These are phyloP conservation scores for Upupa epops DNA, from an alignment of 2,113 vertebrate species.

Conservation along the genomic window DNA sequence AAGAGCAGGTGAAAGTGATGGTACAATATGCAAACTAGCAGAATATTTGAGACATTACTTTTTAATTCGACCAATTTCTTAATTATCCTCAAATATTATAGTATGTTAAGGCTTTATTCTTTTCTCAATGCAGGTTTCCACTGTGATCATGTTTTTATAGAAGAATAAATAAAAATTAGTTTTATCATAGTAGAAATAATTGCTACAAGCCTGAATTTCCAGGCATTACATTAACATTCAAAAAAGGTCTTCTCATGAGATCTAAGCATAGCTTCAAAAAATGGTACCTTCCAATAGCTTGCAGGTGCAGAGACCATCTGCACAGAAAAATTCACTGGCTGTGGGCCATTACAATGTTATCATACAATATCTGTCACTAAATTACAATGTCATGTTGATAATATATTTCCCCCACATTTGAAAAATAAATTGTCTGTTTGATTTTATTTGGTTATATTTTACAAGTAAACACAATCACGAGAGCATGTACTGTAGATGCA, in stretches of 20 bases:
- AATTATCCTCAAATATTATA: not conserved
- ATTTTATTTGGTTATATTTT: slow-evolving; percentile 39
- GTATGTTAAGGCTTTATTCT: not conserved
- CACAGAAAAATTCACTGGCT: slow-evolving; percentile 19
- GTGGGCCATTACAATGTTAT: not conserved
- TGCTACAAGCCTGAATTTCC: slow-evolving; percentile 12
- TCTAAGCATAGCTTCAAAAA: slow-evolving; percentile 35
- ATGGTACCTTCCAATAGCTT: slow-evolving; percentile 26
- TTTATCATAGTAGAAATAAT: not conserved
- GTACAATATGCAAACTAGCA: not conserved
- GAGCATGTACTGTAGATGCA: not conserved
- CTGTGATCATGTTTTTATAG: not conserved
- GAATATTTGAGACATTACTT: not conserved
- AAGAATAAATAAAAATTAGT: not conserved
- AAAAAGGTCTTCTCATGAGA: slow-evolving; percentile 9
- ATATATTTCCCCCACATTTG: slow-evolving; percentile 25
- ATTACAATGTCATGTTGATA: slow-evolving; percentile 5
- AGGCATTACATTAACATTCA: slow-evolving; percentile 20
- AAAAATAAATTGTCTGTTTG: slow-evolving; percentile 47
- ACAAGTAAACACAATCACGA: slow-evolving; percentile 24
- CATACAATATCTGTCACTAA: slow-evolving; percentile 29
- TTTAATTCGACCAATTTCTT: not conserved
- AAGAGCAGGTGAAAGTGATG: not conserved
- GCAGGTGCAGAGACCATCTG: slow-evolving; percentile 45
- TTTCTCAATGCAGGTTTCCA: not conserved